Evolutionary conservation across 2,797 vertebrate species (phyloP).

Genomic region (Gymnodraco acuticeps): DNA sequence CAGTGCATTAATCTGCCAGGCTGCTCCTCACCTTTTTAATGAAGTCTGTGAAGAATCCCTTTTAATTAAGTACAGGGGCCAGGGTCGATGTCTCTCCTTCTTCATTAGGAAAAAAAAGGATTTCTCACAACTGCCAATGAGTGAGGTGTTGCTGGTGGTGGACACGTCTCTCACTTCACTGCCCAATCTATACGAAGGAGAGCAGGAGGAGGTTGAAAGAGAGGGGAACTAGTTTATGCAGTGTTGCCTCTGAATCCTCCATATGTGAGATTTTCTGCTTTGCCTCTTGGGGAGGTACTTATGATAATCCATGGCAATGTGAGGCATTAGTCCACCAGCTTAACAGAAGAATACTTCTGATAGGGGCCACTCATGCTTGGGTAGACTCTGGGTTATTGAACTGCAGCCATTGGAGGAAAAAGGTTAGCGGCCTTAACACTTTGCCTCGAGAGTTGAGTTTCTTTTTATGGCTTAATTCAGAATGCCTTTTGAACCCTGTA

Average conservation of each 20-base stretch:
- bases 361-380: conserved; percentile 51
- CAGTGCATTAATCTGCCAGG: conserved; percentile 81
- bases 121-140: conserved; percentile 77
- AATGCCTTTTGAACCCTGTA: conserved; percentile 28
- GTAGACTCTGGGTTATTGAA: conserved; percentile 50
- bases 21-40: conserved; percentile 81
- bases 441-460: conserved; percentile 33
- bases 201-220: conserved; percentile 56
- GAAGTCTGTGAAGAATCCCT: conserved; percentile 87
- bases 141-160: conserved; percentile 61
- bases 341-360: conserved; percentile 62
- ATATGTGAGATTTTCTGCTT: conserved; percentile 66
- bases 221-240: conserved; percentile 60
- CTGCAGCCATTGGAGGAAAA: conserved; percentile 42
- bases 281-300: conserved; percentile 68
- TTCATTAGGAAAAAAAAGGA: conserved; percentile 80
- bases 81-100: conserved; percentile 82
- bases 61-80: conserved; percentile 85
- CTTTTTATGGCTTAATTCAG: conserved; percentile 32
- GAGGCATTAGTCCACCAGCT: conserved; percentile 67
- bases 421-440: conserved; percentile 50
- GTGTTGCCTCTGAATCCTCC: conserved; percentile 55
- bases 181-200: conserved; percentile 63
- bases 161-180: conserved; percentile 67
- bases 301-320: conserved; percentile 75